Evolutionary conservation across 1,140 invertebrate species (phyloP).

Genomic region (Radopholus similis): DNA sequence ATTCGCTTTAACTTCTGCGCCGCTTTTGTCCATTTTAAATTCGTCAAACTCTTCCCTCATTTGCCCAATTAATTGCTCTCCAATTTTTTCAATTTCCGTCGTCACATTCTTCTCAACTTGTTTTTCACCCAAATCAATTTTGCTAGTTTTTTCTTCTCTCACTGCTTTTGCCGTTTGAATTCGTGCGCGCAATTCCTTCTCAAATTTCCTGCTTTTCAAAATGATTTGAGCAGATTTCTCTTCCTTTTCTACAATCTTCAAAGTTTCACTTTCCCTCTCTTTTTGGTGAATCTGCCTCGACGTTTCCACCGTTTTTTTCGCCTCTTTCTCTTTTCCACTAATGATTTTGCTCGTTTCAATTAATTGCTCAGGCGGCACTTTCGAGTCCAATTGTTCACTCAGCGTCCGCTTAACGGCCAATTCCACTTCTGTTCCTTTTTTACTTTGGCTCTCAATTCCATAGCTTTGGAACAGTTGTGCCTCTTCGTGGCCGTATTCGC

Average conservation of each 20-base stretch:
- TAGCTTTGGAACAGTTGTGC: not conserved
- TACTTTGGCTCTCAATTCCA: not conserved
- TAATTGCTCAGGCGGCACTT: too few species aligned
- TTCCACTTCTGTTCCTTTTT: not conserved
- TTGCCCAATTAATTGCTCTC: not conserved
- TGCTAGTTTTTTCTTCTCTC: not conserved
- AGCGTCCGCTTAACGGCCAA: not conserved
- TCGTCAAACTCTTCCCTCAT: not conserved
- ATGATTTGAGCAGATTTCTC: not conserved
- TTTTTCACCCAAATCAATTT: not conserved
- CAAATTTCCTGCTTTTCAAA: too few species aligned
- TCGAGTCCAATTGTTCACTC: not conserved
- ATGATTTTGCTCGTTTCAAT: too few species aligned
- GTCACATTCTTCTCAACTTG: too few species aligned
- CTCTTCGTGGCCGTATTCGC: not conserved
- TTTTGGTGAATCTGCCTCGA: not conserved
- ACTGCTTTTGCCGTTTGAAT: not conserved
- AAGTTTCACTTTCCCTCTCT: too few species aligned
- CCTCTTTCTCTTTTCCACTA: not conserved
- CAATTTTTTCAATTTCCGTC: not conserved
- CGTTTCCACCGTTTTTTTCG: not conserved
- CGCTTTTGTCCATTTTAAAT: not conserved
- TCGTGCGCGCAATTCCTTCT: too few species aligned
- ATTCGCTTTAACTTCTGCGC: not conserved
- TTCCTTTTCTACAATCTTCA: too few species aligned